Percentiles rank a stretch among this genome's conserved stretches.
Conservation (phyloP, 2,113 vertebrate genomes). For the Dryoscopus gambensis region DNA sequence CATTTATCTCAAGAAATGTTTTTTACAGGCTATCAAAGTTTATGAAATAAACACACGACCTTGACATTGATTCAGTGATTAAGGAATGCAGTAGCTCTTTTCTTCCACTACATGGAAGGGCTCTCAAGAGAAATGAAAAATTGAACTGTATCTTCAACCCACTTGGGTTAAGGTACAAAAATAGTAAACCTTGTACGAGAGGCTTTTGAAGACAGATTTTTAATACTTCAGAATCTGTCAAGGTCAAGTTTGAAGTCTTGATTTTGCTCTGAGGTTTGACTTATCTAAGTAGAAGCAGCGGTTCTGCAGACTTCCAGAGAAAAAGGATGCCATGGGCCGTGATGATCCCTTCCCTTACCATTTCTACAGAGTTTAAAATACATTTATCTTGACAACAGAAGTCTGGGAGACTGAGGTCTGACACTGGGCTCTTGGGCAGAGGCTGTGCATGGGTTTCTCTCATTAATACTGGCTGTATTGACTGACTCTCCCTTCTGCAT, state of each 20-base stretch:
- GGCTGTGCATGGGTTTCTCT: neutral
- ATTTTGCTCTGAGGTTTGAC: neutral
- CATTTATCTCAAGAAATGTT: neutral
- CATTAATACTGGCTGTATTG: neutral
- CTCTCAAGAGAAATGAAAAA: constrained; percentile 12
- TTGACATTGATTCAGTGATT: constrained; percentile 8
- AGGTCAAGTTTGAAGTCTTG: neutral
- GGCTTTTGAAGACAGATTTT: neutral
- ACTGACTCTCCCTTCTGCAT: neutral
- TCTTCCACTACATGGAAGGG: neutral
- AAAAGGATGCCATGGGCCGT: neutral
- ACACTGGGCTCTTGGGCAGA: neutral
- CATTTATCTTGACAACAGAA: neutral
- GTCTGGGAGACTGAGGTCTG: neutral
- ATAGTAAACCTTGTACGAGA: neutral
- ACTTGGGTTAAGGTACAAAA: neutral
- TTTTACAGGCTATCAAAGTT: neutral
- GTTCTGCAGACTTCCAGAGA: neutral
- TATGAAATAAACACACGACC: neutral
- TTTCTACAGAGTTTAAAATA: neutral
- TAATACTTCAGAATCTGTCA: neutral
- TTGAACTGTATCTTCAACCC: neutral
- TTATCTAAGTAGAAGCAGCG: neutral
- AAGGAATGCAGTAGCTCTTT: neutral
- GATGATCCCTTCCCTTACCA: neutral